Percentiles rank a stretch among this genome's conserved stretches.
phyloP scores from a whole-genome alignment of 2,888 invertebrate genomes.

The Glomeris marginata region DNA sequence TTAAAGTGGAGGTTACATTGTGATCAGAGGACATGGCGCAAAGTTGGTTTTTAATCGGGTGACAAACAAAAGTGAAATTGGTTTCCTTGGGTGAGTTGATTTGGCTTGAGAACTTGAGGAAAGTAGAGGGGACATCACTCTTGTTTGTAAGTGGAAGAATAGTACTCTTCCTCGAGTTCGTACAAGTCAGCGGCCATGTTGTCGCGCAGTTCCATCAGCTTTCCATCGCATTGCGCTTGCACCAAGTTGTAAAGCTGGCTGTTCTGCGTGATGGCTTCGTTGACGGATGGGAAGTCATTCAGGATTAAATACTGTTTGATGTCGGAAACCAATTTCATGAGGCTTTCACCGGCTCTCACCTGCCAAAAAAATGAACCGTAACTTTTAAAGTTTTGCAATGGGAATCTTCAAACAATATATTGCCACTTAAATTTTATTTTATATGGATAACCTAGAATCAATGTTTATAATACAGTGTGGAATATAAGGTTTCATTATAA shows the following conservation, averaged over 20 bases:
- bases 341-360: constrained; percentile 88
- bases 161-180: constrained; percentile 86
- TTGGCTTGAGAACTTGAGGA: too few species aligned
- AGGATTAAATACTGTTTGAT: constrained; percentile 95
- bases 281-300: constrained; percentile 96
- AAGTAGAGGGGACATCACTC: constrained; percentile 33
- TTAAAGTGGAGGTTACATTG: too few species aligned
- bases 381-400: neutral
- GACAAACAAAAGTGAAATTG: too few species aligned
- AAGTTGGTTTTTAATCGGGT: too few species aligned
- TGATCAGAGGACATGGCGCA: too few species aligned
- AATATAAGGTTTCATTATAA: too few species aligned
- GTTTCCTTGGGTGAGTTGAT: too few species aligned
- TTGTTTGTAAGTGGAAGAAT: constrained; percentile 68
- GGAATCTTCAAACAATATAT: neutral
- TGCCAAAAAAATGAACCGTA: constrained; percentile 21
- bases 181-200: constrained; percentile 89
- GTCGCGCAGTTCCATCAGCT: constrained; percentile 76
- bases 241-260: constrained; percentile 76
- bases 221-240: constrained; percentile 84
- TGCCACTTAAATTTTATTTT: neutral
- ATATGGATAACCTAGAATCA: too few species aligned
- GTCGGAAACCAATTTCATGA: constrained; percentile 93
- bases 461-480: too few species aligned
- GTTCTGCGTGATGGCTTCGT: constrained; percentile 90